A percentile compares a stretch with the other conserved stretches of the same genome.
Conservation (phyloP, 2,888 invertebrate species). For the Quadroppia sp. region DNA sequence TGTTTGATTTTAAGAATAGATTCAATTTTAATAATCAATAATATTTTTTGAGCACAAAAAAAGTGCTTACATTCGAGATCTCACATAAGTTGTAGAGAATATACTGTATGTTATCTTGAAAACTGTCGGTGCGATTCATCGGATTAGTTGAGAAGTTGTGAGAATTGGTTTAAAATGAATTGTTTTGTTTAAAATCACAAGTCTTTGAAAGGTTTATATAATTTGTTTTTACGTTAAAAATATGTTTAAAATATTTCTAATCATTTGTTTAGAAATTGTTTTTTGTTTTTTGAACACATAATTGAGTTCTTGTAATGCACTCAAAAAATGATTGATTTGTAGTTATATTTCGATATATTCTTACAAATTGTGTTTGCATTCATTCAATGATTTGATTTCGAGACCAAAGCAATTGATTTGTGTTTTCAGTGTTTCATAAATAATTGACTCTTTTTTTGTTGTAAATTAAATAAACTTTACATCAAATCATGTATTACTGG, state of each 20-base stretch:
- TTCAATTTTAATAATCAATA: too few species aligned
- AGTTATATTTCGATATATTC: not conserved
- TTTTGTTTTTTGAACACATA: not conserved
- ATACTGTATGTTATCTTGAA: too few species aligned
- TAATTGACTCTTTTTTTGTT: not conserved
- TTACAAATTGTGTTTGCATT: not conserved
- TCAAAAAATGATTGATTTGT: not conserved
- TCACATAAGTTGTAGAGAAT: too few species aligned
- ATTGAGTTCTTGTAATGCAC: not conserved
- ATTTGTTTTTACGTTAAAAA: not conserved
- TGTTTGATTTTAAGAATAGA: too few species aligned
- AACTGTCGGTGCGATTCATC: too few species aligned
- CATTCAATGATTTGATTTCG: not conserved
- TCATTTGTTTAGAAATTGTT: not conserved
- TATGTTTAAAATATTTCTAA: not conserved
- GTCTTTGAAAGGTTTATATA: too few species aligned
- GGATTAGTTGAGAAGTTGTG: too few species aligned
- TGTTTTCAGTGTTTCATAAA: not conserved
- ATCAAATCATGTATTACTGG: not conserved
- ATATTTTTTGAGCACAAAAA: too few species aligned
- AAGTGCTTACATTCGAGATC: too few species aligned
- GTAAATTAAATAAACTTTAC: not conserved
- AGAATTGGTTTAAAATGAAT: too few species aligned
- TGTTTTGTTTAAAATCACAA: too few species aligned
- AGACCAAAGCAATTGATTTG: not conserved